Conservation (phyloP, 2,113 vertebrate species). For the Pagrus major region DNA sequence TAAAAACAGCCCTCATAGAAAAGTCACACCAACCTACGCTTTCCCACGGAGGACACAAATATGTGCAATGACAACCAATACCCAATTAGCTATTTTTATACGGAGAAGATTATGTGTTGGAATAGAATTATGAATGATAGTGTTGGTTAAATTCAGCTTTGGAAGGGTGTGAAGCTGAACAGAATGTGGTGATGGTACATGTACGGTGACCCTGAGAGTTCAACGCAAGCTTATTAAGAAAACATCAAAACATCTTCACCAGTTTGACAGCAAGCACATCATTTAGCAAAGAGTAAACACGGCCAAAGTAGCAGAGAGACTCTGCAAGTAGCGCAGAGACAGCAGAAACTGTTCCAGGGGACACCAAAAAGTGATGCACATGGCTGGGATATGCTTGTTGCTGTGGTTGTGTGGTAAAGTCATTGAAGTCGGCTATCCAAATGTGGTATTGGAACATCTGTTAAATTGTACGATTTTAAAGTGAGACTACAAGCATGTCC, state of each 20-base stretch:
- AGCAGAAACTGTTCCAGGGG: neutral
- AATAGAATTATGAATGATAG: too few relatives aligned
- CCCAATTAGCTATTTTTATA: too few relatives aligned
- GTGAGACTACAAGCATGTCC: too few relatives aligned
- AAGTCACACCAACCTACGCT: neutral
- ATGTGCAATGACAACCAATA: too few relatives aligned
- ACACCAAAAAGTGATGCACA: neutral
- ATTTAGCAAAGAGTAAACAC: too few relatives aligned
- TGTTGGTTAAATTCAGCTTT: slow-evolving; percentile 1
- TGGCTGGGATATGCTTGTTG: neutral
- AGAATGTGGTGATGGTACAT: neutral
- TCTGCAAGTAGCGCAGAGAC: too few relatives aligned
- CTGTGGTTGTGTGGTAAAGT: too few relatives aligned
- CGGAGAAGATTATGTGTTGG: too few relatives aligned
- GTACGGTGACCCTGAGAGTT: too few relatives aligned
- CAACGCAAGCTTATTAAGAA: too few relatives aligned
- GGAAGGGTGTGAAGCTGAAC: neutral
- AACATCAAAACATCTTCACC: too few relatives aligned
- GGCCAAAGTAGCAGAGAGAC: neutral
- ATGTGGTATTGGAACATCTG: neutral
- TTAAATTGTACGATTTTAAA: neutral
- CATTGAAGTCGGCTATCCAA: neutral
- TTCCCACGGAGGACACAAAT: neutral
- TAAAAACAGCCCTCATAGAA: neutral
- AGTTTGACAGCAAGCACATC: too few relatives aligned